phyloP scores from a whole-genome alignment of 2,113 vertebrate species.

The Pelusios castaneus region DNA sequence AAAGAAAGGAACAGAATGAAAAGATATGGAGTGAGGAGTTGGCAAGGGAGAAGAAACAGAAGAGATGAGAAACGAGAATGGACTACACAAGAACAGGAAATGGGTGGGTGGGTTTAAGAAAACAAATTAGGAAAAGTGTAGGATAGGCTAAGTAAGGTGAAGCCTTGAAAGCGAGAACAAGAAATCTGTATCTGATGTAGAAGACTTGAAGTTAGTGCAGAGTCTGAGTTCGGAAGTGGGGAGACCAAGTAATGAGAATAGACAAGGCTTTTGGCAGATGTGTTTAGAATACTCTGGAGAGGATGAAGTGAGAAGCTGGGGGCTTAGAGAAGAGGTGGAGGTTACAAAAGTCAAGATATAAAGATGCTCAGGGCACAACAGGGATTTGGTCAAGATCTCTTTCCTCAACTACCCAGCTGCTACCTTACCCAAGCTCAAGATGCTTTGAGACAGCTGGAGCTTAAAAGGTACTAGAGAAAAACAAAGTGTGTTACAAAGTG shows the following conservation, averaged over 20 bases:
- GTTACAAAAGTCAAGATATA: not conserved
- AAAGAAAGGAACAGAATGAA: not conserved
- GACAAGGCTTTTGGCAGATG: not conserved
- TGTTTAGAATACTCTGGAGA: not conserved
- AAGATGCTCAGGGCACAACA: not conserved
- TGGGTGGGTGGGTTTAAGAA: not conserved
- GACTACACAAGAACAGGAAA: not conserved
- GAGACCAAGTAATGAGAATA: conserved; percentile 17
- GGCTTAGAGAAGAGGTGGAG: not conserved
- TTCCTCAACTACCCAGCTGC: not conserved
- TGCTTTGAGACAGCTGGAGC: not conserved
- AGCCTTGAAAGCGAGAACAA: not conserved
- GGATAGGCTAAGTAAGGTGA: not conserved
- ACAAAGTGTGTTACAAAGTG: accelerated
- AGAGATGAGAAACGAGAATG: not conserved
- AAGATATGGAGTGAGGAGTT: not conserved
- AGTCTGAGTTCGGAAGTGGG: conserved; percentile 11
- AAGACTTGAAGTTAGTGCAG: not conserved
- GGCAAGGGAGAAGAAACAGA: not conserved
- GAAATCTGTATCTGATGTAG: conserved; percentile 2
- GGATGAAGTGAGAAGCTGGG: not conserved
- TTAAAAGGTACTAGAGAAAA: not conserved
- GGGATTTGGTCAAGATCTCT: not conserved
- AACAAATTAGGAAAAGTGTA: conserved; percentile 27
- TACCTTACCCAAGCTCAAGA: not conserved